phyloP scores from a whole-genome alignment of 1,140 invertebrate species.

The Diuraphis noxia region DNA sequence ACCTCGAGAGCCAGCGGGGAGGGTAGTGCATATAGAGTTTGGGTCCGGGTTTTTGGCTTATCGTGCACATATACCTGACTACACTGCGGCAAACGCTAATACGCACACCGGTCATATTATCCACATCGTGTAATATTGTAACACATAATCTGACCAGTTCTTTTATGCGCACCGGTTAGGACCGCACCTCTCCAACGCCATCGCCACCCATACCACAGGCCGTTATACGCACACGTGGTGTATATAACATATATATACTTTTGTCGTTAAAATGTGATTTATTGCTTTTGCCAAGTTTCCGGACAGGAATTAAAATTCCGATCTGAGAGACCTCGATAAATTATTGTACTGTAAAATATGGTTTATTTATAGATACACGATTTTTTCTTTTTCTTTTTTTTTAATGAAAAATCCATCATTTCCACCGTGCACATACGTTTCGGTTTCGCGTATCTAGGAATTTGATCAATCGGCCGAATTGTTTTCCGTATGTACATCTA shows the following conservation, averaged over 20 bases:
- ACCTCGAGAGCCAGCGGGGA: too few relatives aligned
- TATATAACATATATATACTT: not conserved
- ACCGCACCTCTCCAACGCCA: not conserved
- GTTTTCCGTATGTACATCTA: not conserved
- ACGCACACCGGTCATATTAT: not conserved
- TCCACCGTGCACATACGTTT: not conserved
- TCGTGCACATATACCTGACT: conserved; percentile 24
- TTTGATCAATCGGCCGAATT: not conserved
- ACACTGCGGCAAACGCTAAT: not conserved
- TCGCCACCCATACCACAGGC: too few relatives aligned
- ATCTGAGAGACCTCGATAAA: conserved; percentile 28
- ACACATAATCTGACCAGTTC: conserved; percentile 20
- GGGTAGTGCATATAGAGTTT: not conserved
- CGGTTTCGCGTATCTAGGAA: not conserved
- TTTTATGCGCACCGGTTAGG: not conserved
- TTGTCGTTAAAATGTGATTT: conserved; percentile 41
- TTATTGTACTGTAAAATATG: conserved; percentile 7
- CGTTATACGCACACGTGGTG: not conserved
- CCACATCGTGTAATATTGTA: not conserved
- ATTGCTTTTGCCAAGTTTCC: conserved; percentile 30
- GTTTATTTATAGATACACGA: not conserved
- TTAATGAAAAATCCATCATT: conserved; percentile 2
- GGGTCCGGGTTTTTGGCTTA: not conserved
- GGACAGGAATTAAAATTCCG: conserved; percentile 6
- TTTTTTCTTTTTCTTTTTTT: not conserved